Evolutionary conservation across 2,888 invertebrate species (phyloP).

Genomic region (Folsomia candida): DNA sequence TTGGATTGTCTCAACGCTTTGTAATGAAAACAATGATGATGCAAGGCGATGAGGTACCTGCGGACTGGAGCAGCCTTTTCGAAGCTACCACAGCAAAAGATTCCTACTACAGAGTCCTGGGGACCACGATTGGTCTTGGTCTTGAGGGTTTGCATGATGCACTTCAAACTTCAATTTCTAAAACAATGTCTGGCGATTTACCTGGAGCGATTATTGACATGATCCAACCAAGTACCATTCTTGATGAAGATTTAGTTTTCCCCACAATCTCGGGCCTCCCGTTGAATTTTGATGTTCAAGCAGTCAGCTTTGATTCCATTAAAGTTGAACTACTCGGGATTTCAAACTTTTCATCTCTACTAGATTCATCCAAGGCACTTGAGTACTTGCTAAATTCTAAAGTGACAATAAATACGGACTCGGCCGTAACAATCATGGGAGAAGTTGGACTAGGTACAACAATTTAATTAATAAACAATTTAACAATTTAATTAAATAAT

Average conservation of each 20-base stretch:
- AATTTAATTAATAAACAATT: too few relatives aligned
- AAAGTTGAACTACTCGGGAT: background rate
- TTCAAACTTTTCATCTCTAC: background rate
- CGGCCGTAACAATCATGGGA: background rate
- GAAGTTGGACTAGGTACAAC: too few relatives aligned
- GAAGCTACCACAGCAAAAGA: constrained; percentile 10
- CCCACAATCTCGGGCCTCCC: constrained; percentile 29
- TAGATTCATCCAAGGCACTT: background rate
- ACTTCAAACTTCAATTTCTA: background rate
- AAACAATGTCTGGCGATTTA: background rate
- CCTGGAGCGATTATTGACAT: constrained; percentile 7
- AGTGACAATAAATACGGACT: background rate
- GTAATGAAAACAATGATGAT: background rate
- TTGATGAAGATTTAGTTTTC: constrained; percentile 12
- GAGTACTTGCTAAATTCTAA: background rate
- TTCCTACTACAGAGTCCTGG: constrained; percentile 22
- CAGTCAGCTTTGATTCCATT: constrained; percentile 1
- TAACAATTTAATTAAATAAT: too few relatives aligned
- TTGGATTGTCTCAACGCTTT: background rate
- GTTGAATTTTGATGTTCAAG: background rate
- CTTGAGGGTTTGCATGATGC: constrained; percentile 13
- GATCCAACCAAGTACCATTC: background rate
- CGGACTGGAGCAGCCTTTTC: background rate
- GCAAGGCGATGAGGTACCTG: background rate
- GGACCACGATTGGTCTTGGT: constrained; percentile 22